Conservation (phyloP, 2,797 vertebrate species). For the Lithobates sylvaticus region DNA sequence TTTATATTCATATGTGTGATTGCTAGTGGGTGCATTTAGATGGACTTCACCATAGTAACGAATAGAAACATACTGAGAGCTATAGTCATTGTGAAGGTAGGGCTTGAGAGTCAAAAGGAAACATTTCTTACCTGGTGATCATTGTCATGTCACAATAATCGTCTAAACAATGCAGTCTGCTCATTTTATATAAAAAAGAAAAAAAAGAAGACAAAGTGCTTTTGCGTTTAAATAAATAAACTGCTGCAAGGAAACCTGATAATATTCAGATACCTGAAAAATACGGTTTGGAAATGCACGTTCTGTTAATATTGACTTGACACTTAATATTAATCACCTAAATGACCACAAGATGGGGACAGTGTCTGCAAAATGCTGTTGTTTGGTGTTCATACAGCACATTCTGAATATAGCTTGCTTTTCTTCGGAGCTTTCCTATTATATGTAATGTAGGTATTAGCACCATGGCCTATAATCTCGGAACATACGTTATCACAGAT, state of each 20-base stretch:
- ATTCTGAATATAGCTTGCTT: neutral
- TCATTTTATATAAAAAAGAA: too few species aligned
- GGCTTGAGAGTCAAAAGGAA: too few species aligned
- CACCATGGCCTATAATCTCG: neutral
- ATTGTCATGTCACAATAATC: too few species aligned
- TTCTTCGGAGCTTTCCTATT: neutral
- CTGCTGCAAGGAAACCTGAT: neutral
- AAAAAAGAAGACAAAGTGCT: too few species aligned
- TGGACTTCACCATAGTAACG: too few species aligned
- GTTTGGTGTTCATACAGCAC: neutral
- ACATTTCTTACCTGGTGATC: too few species aligned
- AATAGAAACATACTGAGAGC: too few species aligned
- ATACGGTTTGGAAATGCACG: neutral
- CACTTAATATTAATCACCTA: slow-evolving; percentile 14
- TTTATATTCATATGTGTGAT: too few species aligned
- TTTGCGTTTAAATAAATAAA: too few species aligned
- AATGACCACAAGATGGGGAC: slow-evolving; percentile 77
- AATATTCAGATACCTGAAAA: neutral
- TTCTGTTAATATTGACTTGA: neutral
- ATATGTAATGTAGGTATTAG: neutral
- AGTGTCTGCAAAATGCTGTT: slow-evolving; percentile 64
- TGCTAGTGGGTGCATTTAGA: too few species aligned
- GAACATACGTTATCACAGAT: neutral
- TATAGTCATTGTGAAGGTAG: too few species aligned
- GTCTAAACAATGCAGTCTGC: too few species aligned